Base-by-base conservation (phyloP, 2,797 vertebrate genomes). In the Rhynchotus rufescens region DNA sequence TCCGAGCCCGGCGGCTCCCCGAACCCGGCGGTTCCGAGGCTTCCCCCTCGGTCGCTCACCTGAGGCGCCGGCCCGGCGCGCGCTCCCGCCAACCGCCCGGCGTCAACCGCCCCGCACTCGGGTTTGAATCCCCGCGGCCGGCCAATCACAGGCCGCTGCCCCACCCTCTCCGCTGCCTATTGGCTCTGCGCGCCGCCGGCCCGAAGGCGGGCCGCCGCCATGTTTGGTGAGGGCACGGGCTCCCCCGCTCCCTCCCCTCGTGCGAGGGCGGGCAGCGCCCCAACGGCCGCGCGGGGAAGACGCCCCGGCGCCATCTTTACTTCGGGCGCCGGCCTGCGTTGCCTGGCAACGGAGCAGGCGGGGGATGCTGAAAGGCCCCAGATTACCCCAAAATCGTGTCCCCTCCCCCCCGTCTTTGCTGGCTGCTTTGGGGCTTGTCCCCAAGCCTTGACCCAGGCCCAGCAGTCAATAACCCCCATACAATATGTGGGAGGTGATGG, bases 81-180 rank as follows among this genome's bases (percentile, higher is more conserved):
- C 20, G 12, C 84, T 59, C 57, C 22, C 22, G 4, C 65, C 20
- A 21, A 73, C 84, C 10, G 57, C 86, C 61, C 34, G 5, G 4
- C 23, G 21, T n/a, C 36, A 93, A 84, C 94, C 12, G 88, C 82
- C 92, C 86, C 88, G 93, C 97, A 73, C 52, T 85, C 59, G 1
- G 79, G 95, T 98, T 98, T 96, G 97, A 98, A 98, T 97, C 94
- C 54, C 16, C 0, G 11, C 47, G 25, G 15, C 20, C 74, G n/a
- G 49, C 97, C 97, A 98, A 97, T 97, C 95, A 32, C 83, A 73
- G 89, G 26, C 9, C 1, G 10, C 15, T 11, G 7, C 15, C 79
- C 22, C 86, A 14, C 78, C 30, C 21, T 2, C 4, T 2, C n/a
- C 9, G 19, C 2, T 19, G 11, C 26, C 60, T 49, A 94, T 80